A percentile compares a stretch with the other conserved stretches of the same genome.
Evolutionary conservation across 2,113 vertebrate species (phyloP).

Genomic region (Atlantisia rogersi): DNA sequence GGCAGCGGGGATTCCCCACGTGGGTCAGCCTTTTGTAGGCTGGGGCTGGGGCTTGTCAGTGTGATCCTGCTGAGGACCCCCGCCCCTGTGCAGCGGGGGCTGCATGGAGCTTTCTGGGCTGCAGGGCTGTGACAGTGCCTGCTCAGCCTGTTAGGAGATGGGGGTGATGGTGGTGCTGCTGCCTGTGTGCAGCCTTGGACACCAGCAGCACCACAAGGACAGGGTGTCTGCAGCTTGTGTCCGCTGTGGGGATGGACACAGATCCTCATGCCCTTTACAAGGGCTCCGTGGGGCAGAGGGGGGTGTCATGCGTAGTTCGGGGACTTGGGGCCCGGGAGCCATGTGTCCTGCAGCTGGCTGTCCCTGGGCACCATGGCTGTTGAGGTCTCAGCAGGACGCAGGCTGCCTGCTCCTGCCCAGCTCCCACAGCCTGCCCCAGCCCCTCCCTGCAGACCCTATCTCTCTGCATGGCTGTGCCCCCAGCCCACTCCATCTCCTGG

Average conservation of each 20-base stretch:
- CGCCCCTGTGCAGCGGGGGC: not conserved
- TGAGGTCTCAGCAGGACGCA: no score
- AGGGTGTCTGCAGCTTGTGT: not conserved
- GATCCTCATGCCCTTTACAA: not conserved
- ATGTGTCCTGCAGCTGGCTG: not conserved
- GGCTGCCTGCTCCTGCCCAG: not conserved
- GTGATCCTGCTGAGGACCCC: no score
- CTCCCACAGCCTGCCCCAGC: not conserved
- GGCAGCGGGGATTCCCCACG: not conserved
- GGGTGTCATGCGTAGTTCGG: not conserved
- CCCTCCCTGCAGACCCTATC: no score
- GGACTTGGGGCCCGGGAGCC: not conserved
- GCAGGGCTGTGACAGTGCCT: fast-evolving
- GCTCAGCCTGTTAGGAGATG: not conserved
- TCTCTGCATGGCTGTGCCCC: not conserved
- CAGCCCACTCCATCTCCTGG: not conserved
- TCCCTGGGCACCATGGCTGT: no score
- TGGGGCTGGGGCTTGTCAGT: not conserved
- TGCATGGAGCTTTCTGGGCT: fast-evolving
- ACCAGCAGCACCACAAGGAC: fast-evolving
- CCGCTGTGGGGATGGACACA: no score
- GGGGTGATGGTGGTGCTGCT: fast-evolving
- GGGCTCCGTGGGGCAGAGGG: not conserved
- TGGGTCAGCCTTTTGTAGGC: fast-evolving
- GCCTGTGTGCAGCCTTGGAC: not conserved